A percentile compares a stretch with the other conserved stretches of the same genome.
These are phyloP conservation scores for Chalcis sispes DNA, from an alignment of 2,888 invertebrate genomes.

Conservation along the genomic window DNA sequence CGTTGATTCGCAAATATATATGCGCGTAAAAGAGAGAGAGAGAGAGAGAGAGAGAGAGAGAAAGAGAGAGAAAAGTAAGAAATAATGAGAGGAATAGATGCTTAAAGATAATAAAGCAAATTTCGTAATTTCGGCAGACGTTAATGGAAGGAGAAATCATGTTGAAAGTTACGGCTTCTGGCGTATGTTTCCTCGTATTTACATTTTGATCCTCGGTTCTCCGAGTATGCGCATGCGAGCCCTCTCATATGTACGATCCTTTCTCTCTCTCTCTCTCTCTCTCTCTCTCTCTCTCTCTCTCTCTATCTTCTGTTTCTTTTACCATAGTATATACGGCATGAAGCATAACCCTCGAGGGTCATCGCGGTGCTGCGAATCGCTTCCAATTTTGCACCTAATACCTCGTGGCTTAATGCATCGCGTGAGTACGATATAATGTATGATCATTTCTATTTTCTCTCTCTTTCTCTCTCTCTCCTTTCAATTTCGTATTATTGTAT, in stretches of 20 bases:
- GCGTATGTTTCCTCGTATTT: slow-evolving; percentile 56
- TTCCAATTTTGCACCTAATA: slow-evolving; percentile 55
- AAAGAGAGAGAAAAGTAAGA: no score
- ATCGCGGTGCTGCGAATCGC: slow-evolving; percentile 37
- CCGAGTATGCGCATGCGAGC: no score
- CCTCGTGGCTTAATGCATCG: slow-evolving; percentile 57
- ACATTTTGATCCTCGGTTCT: slow-evolving; percentile 49
- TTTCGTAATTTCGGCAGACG: slow-evolving; percentile 36
- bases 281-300: not conserved
- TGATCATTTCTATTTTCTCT: slow-evolving; percentile 1
- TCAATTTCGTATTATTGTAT: no score
- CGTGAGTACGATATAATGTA: slow-evolving; percentile 54
- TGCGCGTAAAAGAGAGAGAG: no score
- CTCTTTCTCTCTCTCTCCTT: slow-evolving; percentile 9
- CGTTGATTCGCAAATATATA: no score
- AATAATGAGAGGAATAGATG: no score
- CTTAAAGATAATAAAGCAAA: slow-evolving; percentile 45
- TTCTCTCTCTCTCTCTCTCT: no score
- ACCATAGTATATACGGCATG: no score
- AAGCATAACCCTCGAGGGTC: slow-evolving; percentile 27
- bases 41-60: no score
- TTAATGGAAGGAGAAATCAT: slow-evolving; percentile 50
- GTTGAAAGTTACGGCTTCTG: slow-evolving; percentile 44
- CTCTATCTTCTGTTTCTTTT: slow-evolving; percentile 28
- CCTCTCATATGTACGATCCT: no score